Evolutionary conservation across 2,888 invertebrate genomes (phyloP).

Genomic region (Encarsia formosa): DNA sequence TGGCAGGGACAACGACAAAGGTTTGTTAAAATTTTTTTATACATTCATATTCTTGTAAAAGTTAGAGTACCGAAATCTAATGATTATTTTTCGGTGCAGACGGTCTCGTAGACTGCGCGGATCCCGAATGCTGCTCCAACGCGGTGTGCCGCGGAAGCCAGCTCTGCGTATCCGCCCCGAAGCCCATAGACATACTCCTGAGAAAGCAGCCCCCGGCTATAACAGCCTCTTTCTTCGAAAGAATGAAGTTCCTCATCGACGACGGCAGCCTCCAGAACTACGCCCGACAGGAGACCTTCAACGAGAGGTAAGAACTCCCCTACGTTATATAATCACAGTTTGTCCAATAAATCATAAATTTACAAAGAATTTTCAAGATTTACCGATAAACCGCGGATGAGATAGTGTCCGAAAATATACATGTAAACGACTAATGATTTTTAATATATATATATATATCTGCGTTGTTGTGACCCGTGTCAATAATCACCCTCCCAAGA

Average conservation of each 20-base stretch:
- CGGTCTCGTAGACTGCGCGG: conserved; percentile 94
- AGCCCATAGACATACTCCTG: conserved; percentile 91
- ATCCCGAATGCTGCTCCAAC: conserved; percentile 94
- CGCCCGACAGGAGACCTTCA: conserved; percentile 91
- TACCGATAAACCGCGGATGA: background rate
- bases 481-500: conserved; percentile 57
- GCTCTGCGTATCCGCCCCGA: conserved; percentile 89
- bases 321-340: background rate
- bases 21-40: conserved; percentile 54
- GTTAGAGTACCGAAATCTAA: background rate
- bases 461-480: conserved; percentile 84
- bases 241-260: conserved; percentile 97
- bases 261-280: conserved; percentile 97
- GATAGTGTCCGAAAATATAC: too few species aligned
- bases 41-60: background rate
- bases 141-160: conserved; percentile 79
- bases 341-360: too few species aligned
- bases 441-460: conserved; percentile 17
- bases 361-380: background rate
- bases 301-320: conserved; percentile 88
- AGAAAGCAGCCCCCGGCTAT: conserved; percentile 94
- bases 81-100: conserved; percentile 60
- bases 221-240: conserved; percentile 96
- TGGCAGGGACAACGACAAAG: conserved; percentile 94
- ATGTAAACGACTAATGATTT: too few species aligned